A percentile compares a stretch with the other conserved stretches of the same genome.
These are phyloP conservation scores for Hylia prasina DNA, from an alignment of 2,113 vertebrate genomes.

Conservation along the genomic window DNA sequence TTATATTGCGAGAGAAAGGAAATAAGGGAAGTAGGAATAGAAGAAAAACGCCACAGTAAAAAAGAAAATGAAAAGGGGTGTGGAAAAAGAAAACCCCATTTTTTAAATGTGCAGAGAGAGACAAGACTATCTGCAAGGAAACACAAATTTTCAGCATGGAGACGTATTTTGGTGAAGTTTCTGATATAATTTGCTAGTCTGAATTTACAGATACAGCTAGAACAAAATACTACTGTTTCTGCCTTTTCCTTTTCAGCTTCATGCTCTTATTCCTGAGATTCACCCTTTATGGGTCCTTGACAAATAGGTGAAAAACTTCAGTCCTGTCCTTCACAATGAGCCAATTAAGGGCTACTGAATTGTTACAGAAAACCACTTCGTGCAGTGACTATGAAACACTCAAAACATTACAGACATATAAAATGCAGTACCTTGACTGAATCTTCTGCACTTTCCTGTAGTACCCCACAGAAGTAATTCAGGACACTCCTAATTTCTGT, in stretches of 20 bases:
- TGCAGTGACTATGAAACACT: background rate
- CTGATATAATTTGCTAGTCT: background rate
- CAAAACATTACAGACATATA: background rate
- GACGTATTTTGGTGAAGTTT: background rate
- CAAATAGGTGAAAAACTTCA: background rate
- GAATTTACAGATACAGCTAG: background rate
- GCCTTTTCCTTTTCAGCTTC: background rate
- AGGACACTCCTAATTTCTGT: background rate
- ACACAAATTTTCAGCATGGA: background rate
- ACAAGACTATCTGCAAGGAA: background rate
- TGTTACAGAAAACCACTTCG: background rate
- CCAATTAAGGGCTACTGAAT: background rate
- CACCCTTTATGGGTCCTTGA: background rate
- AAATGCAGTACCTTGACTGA: constrained; percentile 47
- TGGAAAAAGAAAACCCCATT: background rate
- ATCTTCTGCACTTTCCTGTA: background rate
- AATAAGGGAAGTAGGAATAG: background rate
- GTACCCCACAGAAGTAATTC: background rate
- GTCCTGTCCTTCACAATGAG: background rate
- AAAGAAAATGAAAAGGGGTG: background rate
- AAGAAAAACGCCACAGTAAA: background rate
- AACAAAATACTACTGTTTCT: background rate
- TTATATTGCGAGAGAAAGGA: background rate
- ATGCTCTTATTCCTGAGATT: background rate
- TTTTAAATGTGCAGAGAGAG: background rate